Percentiles rank a stretch among this genome's conserved stretches.
Evolutionary conservation across 2,113 vertebrate species (phyloP).

Genomic region (Empidonax alnorum): DNA sequence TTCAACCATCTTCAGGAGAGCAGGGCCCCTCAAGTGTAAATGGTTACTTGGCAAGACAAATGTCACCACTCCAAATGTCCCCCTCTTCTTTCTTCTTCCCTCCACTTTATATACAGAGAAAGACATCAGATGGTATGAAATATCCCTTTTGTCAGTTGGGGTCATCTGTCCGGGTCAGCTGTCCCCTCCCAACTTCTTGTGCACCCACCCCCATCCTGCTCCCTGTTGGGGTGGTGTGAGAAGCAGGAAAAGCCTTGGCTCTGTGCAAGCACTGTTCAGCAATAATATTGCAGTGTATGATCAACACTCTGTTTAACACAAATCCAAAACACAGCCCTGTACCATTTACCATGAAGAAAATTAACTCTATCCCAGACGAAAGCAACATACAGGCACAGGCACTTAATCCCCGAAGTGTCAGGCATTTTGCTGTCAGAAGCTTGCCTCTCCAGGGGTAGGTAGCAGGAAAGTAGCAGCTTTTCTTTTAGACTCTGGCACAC

Average conservation of each 20-base stretch:
- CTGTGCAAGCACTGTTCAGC: neutral
- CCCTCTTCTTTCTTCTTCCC: neutral
- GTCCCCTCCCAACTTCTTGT: neutral
- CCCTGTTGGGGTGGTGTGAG: neutral
- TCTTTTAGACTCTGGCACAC: neutral
- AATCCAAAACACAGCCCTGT: neutral
- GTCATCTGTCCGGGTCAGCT: neutral
- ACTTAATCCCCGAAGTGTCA: neutral
- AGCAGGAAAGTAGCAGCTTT: constrained; percentile 53
- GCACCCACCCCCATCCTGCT: neutral
- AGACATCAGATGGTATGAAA: neutral
- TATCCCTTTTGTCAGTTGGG: neutral
- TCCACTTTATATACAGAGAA: neutral
- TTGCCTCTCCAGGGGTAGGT: constrained; percentile 29
- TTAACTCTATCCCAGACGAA: neutral
- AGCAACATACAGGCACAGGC: neutral
- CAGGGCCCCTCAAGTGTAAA: neutral
- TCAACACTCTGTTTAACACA: neutral
- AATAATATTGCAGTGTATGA: neutral
- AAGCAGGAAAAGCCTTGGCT: neutral
- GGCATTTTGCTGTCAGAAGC: neutral
- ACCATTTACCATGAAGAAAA: neutral
- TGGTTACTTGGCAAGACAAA: neutral
- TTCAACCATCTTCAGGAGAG: neutral
- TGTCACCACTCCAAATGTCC: rapidly evolving